Evolutionary conservation across 2,888 invertebrate species (phyloP), one percentile per base, ranked within the genome.

Genomic region (Mantis religiosa): DNA sequence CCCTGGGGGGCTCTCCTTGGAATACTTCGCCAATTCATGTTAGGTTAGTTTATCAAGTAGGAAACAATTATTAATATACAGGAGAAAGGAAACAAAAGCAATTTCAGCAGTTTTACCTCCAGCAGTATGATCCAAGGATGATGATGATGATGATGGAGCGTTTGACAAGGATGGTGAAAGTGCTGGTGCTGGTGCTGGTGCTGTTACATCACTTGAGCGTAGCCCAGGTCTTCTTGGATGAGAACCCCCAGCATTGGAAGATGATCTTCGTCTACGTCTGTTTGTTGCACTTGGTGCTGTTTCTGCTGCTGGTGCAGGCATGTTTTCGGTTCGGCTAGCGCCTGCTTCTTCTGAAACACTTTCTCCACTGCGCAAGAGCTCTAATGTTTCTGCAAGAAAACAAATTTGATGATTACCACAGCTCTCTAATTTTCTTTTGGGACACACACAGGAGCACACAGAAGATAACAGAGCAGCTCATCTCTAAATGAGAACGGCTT

Each of bases 111-210:
- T 34, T n/a, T 41, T 71, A 71, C 54, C 54, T 71, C 54, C 54
- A 71, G 54, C 20, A 71, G 15, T 71, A 71, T 25, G 54, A 71
- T 20, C 84, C 12, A 28, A 28, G 2, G 28, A 28, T 28, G 28
- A 28, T 28, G 28, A 20, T 28, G n/a, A 2, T n/a, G n/a, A n/a
- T n/a, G n/a, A n/a, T n/a, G n/a, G n/a, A n/a, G n/a, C n/a, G n/a
- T n/a, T n/a, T n/a, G n/a, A n/a, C n/a, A n/a, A n/a, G n/a, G 20
- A 6, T 71, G 54, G 54, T 25, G 25, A 20, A 15, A 25, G 83
- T 71, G 89, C n/a, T 82, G 34, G 86, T 88, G 90, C 89, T 87
- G 90, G 89, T 82, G 82, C 20, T 28, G 89, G 82, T 25, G 85
- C 88, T 71, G 90, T 28, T 89, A 87, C 14, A 54, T 28, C 54